These are phyloP conservation scores for Phymastichus coffea DNA, from an alignment of 1,140 invertebrate genomes.

Conservation along the genomic window DNA sequence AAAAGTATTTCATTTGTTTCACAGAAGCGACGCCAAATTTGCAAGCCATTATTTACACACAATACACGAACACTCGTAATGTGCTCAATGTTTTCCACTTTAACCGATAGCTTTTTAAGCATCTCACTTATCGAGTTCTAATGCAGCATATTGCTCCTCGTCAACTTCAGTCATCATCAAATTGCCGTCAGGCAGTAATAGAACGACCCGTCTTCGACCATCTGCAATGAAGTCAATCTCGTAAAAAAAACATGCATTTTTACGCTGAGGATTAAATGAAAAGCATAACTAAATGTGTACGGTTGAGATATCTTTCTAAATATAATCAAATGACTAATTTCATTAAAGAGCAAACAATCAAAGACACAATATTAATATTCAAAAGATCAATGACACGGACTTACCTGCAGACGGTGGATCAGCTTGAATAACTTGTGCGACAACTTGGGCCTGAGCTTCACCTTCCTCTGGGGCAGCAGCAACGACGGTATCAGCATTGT, in stretches of 20 bases:
- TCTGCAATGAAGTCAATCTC: conserved; percentile 62
- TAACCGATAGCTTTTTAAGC: conserved; percentile 37
- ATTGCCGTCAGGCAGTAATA: conserved; percentile 77
- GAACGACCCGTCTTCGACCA: conserved; percentile 75
- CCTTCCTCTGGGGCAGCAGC: conserved; percentile 43
- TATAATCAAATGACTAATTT: background rate
- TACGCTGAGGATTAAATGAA: background rate
- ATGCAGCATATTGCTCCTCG: conserved; percentile 76
- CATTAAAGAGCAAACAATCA: conserved; percentile 13
- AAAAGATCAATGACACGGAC: too few relatives aligned
- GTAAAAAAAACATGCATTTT: conserved; percentile 30
- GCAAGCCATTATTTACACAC: conserved; percentile 28
- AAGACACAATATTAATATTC: too few relatives aligned
- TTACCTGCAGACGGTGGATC: conserved; percentile 77
- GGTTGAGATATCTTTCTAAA: background rate
- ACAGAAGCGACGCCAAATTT: background rate
- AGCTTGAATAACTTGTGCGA: conserved; percentile 79
- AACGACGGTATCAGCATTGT: conserved; percentile 39
- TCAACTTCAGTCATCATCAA: conserved; percentile 83
- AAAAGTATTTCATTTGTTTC: conserved; percentile 25
- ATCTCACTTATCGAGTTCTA: conserved; percentile 66
- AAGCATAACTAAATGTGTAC: background rate
- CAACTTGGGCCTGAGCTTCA: conserved; percentile 67
- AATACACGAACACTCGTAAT: conserved; percentile 23
- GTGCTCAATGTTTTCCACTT: background rate